Conservation (phyloP, 2,888 invertebrate genomes). For the Achlya flavicornis region DNA sequence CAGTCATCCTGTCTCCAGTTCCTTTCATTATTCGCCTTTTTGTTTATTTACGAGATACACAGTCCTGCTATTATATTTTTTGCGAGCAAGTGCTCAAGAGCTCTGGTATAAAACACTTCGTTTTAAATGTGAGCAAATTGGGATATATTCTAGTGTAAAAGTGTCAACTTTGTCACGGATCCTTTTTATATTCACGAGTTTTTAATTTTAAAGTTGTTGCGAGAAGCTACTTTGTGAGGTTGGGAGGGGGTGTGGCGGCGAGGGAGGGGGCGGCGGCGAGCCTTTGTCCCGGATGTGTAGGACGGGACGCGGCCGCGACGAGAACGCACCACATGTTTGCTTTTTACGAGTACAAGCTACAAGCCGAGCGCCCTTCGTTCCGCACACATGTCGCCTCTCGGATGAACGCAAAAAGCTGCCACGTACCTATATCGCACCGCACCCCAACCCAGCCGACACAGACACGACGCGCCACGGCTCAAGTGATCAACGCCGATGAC, state of each 20-base stretch:
- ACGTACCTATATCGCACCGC: slow-evolving; percentile 41
- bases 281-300: slow-evolving; percentile 13
- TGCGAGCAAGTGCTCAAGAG: slow-evolving; percentile 2
- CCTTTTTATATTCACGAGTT: slow-evolving; percentile 14
- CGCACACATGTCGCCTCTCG: slow-evolving; percentile 49
- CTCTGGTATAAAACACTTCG: slow-evolving; percentile 13
- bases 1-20: slow-evolving; percentile 37
- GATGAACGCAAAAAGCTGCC: slow-evolving; percentile 33
- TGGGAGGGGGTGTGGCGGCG: not conserved
- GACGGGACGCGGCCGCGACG: slow-evolving; percentile 32
- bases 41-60: slow-evolving; percentile 37
- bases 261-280: not conserved
- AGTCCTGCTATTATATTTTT: slow-evolving; percentile 8
- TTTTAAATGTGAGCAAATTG: slow-evolving; percentile 5
- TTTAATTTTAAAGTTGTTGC: slow-evolving; percentile 30
- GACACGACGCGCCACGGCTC: slow-evolving; percentile 13
- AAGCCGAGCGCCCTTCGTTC: slow-evolving; percentile 39
- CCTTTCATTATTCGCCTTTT: slow-evolving; percentile 40
- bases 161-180: slow-evolving; percentile 11
- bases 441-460: slow-evolving; percentile 14
- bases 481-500: slow-evolving; percentile 2
- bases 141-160: slow-evolving; percentile 6
- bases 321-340: slow-evolving; percentile 53
- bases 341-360: slow-evolving; percentile 43
- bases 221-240: slow-evolving; percentile 12